These are phyloP conservation scores for Anagrus nilaparvatae DNA, from an alignment of 1,140 invertebrate species.

Conservation along the genomic window DNA sequence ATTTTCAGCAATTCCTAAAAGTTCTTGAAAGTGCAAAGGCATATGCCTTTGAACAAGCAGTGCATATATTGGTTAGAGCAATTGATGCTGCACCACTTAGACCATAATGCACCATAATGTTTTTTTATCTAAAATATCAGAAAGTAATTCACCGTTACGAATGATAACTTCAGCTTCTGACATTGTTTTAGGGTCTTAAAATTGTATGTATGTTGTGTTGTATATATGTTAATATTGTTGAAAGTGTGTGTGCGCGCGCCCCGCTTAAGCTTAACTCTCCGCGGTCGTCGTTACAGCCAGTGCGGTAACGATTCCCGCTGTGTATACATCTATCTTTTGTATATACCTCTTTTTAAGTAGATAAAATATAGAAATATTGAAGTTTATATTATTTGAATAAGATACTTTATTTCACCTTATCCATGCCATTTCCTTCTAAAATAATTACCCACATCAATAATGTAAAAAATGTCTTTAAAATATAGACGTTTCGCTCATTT, in stretches of 20 bases:
- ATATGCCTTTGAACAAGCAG: conserved; percentile 69
- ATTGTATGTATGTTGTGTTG: conserved; percentile 61
- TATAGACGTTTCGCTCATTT: too few relatives aligned
- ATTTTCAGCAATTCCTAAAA: conserved; percentile 70
- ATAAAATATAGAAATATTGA: too few relatives aligned
- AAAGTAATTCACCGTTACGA: conserved; percentile 75
- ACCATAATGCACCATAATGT: conserved; percentile 80
- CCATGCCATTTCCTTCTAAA: too few relatives aligned
- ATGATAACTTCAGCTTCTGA: conserved; percentile 89
- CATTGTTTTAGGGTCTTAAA: conserved; percentile 55
- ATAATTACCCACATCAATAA: too few relatives aligned
- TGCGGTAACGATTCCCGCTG: too few relatives aligned
- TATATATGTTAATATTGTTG: conserved; percentile 75
- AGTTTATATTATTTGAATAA: too few relatives aligned
- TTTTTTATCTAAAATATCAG: conserved; percentile 94
- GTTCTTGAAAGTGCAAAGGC: conserved; percentile 63
- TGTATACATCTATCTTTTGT: too few relatives aligned
- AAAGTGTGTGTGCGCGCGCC: conserved; percentile 52
- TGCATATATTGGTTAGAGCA: conserved; percentile 64
- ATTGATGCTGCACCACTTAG: conserved; percentile 66
- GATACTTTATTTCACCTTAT: too few relatives aligned
- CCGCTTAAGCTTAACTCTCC: too few relatives aligned
- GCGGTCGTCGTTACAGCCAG: too few relatives aligned
- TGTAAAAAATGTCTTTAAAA: conserved; percentile 3
- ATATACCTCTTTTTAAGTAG: too few relatives aligned